A percentile compares a stretch with the other conserved stretches of the same genome.
Evolutionary conservation across 2,113 vertebrate genomes (phyloP).

Genomic region (Trinectes maculatus): DNA sequence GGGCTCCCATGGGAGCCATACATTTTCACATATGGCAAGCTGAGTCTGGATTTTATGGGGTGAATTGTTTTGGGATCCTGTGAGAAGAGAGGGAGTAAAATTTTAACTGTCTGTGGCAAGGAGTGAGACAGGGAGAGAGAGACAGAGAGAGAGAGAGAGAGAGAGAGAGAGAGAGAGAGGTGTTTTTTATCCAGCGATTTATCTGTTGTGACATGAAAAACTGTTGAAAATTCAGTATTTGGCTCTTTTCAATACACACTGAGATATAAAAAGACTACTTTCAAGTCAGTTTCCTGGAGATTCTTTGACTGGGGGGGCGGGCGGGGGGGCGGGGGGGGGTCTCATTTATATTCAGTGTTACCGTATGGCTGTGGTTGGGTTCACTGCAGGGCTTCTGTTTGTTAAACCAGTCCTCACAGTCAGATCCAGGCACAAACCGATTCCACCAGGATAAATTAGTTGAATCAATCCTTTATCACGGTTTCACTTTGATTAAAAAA

Average conservation of each 20-base stretch:
- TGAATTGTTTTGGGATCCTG: slow-evolving; percentile 70
- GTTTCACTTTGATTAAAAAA: not conserved
- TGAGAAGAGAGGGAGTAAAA: slow-evolving; percentile 68
- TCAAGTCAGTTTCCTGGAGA: slow-evolving; percentile 21
- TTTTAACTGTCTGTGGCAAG: slow-evolving; percentile 59
- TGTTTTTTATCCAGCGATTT: slow-evolving; percentile 30
- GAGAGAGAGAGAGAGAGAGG: slow-evolving; percentile 1
- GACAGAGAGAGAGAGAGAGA: not conserved
- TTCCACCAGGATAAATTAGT: not conserved
- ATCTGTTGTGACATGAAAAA: slow-evolving; percentile 31
- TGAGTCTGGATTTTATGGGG: slow-evolving; percentile 64
- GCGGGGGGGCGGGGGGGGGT: slow-evolving; percentile 5
- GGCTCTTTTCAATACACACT: slow-evolving; percentile 9
- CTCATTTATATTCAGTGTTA: slow-evolving; percentile 13
- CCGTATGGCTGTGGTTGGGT: slow-evolving; percentile 7
- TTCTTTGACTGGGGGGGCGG: slow-evolving; percentile 1
- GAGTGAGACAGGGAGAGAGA: not conserved
- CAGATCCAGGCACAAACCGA: slow-evolving; percentile 25
- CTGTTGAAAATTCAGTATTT: slow-evolving; percentile 2
- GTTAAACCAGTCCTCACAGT: slow-evolving; percentile 25
- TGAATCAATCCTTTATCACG: not conserved
- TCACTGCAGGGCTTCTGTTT: slow-evolving; percentile 29
- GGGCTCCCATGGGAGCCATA: slow-evolving; percentile 65
- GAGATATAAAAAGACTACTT: slow-evolving; percentile 1
- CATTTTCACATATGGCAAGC: slow-evolving; percentile 73